These are phyloP conservation scores for Littorina saxatilis DNA, from an alignment of 1,140 invertebrate species.

Conservation along the genomic window DNA sequence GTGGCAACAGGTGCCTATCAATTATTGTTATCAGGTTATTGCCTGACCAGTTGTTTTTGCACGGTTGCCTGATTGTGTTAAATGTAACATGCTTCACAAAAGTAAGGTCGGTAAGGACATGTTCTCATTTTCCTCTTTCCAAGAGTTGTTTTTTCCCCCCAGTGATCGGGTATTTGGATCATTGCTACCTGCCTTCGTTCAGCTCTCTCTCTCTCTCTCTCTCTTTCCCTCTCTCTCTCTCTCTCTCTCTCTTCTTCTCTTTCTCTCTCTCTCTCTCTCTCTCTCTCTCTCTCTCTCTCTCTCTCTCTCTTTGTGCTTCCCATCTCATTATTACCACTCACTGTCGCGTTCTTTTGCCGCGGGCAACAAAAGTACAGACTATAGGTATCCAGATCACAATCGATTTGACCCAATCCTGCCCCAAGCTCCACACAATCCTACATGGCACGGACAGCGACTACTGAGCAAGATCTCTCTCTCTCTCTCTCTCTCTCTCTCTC, in stretches of 20 bases:
- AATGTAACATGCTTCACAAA: no score
- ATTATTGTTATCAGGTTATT: no score
- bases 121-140: no score
- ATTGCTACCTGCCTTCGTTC: background rate
- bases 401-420: no score
- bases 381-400: no score
- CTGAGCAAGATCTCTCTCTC: background rate
- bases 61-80: no score
- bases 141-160: background rate
- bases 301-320: background rate
- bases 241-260: slow-evolving; percentile 13
- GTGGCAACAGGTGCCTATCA: no score
- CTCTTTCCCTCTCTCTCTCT: slow-evolving; percentile 17
- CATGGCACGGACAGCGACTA: no score
- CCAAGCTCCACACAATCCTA: no score
- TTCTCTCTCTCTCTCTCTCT: background rate
- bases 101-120: no score
- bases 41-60: no score
- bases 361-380: no score
- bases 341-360: background rate
- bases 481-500: background rate
- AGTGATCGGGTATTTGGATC: background rate
- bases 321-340: background rate
- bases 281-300: background rate
- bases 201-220: background rate